Evolutionary conservation across 1,140 invertebrate species (phyloP), one percentile per base, ranked within the genome.

Genomic region (Pteromalus puparum): DNA sequence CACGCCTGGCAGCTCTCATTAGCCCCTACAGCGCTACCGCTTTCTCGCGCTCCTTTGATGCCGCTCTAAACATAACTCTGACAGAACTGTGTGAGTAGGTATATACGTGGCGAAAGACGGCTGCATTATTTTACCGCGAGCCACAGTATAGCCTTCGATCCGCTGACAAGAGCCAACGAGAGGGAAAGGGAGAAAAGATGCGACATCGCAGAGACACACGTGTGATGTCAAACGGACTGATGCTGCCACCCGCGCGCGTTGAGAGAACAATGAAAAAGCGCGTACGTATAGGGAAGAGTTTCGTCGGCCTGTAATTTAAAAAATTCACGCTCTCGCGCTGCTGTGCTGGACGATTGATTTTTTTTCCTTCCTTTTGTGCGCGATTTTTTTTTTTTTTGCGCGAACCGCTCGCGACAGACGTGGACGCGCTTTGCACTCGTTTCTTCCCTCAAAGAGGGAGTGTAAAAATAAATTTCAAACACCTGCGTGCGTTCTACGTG

Each of bases 1-100:
- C 13, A 89, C 87, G 89, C 88, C 83, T 89, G 81, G 83, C 15
- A 87, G 89, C 83, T 75, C 82, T 88, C 88, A 87, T 90, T 89
- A 90, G 84, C 76, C 85, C 85, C 86, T 77, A 72, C 85, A 15
- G 10, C 30, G 10, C 9, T 12, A 4, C 10, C 87, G 89, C 87
- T 88, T 87, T 89, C 87, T 12, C 48, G 48, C 18, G 83, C 85
- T 79, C 75, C 89, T 90, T 90, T 90, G 87, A 88, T 80, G 84
- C 75, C 74, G 82, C 83, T 87, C 87, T 90, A 89, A 89, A 89
- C 89, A 88, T 89, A 89, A 87, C 86, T 30, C 26, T 61, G 21
- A 61, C 21, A 61, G 53, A 61, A 61, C 18, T 21, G 21, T 53
- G 48, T 53, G 48, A 53, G 48, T 53, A 53, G 48, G 6, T 61